Evolutionary conservation across 2,888 invertebrate genomes (phyloP), one percentile per base, ranked within the genome.

Genomic region (Megastigmus dorsalis): DNA sequence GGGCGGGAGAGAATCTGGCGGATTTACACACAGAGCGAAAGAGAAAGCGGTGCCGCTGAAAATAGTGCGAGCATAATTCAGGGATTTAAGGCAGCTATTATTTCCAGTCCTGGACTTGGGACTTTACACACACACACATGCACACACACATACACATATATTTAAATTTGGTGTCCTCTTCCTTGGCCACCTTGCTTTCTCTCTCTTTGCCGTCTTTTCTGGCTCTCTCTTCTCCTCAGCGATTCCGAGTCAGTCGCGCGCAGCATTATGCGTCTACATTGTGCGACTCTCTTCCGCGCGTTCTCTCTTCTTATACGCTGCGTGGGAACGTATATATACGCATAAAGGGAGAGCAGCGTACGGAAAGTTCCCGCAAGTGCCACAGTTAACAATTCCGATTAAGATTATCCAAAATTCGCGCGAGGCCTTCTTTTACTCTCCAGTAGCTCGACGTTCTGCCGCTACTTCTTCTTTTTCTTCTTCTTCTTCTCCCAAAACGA

Each of bases 371-470:
- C 18, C 18, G 55, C n/a, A 30, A 6, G 18, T 30, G 52, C 6
- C 77, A 76, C 68, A 75, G 77, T 79, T 78, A 79, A 81, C 79
- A 78, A 83, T 83, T 75, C 76, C 81, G 79, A 83, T 82, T 79
- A 80, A 80, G 80, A 79, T 77, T 59, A 72, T 65, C 77, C 76
- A 43, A 57, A 62, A 60, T 69, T 69, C 33, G 45, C 45, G 15
- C 33, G 36, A n/a, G n/a, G n/a, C n/a, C n/a, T n/a, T n/a, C n/a
- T n/a, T n/a, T n/a, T n/a, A n/a, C n/a, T n/a, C n/a, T n/a, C n/a
- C n/a, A n/a, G n/a, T n/a, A n/a, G n/a, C n/a, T n/a, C n/a, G n/a
- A n/a, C n/a, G n/a, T n/a, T n/a, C n/a, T n/a, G n/a, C n/a, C 54
- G 15, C 45, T 45, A 62, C 48, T n/a, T n/a, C n/a, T n/a, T n/a